Evolutionary conservation across 2,888 invertebrate species (phyloP).

Genomic region (Ochropleura leucogaster): DNA sequence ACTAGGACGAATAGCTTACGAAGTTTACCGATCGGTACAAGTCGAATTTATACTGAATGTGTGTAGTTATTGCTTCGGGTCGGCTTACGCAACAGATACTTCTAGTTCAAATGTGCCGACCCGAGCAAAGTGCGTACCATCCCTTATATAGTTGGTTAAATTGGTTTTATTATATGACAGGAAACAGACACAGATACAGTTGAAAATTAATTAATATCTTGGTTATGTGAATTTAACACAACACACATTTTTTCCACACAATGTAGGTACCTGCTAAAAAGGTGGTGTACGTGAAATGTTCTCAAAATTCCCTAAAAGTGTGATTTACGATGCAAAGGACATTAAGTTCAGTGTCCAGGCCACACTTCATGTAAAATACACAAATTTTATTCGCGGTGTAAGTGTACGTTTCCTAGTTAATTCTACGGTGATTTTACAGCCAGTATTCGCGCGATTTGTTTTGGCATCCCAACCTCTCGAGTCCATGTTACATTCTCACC

Average conservation of each 20-base stretch:
- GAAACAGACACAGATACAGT: background rate
- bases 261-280: slow-evolving; percentile 22
- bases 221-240: slow-evolving; percentile 25
- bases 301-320: slow-evolving; percentile 15
- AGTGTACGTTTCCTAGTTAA: slow-evolving; percentile 5
- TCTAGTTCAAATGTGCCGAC: background rate
- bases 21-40: background rate
- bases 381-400: slow-evolving; percentile 27
- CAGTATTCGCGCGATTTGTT: slow-evolving; percentile 25
- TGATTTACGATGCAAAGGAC: slow-evolving; percentile 19
- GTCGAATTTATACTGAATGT: background rate
- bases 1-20: background rate
- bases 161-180: slow-evolving; percentile 10
- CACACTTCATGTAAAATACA: slow-evolving; percentile 19
- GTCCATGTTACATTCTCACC: slow-evolving; percentile 23
- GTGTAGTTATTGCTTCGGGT: background rate
- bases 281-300: slow-evolving; percentile 25
- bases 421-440: slow-evolving; percentile 4
- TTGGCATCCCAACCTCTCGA: slow-evolving; percentile 11
- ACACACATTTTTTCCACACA: slow-evolving; percentile 1
- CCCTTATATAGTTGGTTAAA: slow-evolving; percentile 6
- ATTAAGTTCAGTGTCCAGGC: slow-evolving; percentile 13
- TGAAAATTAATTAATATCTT: slow-evolving; percentile 22
- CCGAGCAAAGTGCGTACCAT: background rate
- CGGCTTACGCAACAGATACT: background rate